Evolutionary conservation across 1,140 invertebrate genomes (phyloP), one percentile per base, ranked within the genome.

Genomic region (Hyles vespertilio): DNA sequence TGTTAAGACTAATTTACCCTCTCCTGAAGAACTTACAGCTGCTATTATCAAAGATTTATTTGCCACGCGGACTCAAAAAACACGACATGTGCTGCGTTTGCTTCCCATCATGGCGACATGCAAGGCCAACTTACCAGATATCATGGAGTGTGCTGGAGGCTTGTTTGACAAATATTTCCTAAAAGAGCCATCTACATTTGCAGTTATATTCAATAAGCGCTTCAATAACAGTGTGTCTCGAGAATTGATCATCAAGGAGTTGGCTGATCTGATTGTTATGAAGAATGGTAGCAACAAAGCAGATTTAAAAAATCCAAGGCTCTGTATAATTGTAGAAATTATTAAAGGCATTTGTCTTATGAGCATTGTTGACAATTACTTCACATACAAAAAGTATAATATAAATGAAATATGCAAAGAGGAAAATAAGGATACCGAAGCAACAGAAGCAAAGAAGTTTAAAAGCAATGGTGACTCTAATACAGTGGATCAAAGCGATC

Each of bases 51-150:
- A 93, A 69, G 94, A 97, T 79, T 89, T 97, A 54, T 80, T 89
- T 47, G 75, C 89, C 32, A 95, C 92, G 2, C 93, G 93, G 74
- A 85, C 92, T 52, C 92, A 93, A 59, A 94, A 93, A 77, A 93
- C 93, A 1, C 91, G 94, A 69, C 95, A 93, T 80, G 90, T 98
- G 3, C 74, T 96, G 1, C 91, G 96, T 51, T 77, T 98, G 51
- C 75, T 97, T 34, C 97, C 97, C 3, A 92, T 98, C 56, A 93
- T 95, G 90, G 80, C 91, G 1, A 94, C 94, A 6, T 98, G 96
- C 70, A 95, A 94, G 78, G 94, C 95, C 8, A 93, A 93, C 64
- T 79, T 94, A 51, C 91, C 92, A 44, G 94, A 96, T 54, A 95
- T 98, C 8, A 92, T 89, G 84, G 86, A 87, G 61, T 78, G 75